Conservation (phyloP, 2,888 invertebrate genomes). For the Dryococelus australis region DNA sequence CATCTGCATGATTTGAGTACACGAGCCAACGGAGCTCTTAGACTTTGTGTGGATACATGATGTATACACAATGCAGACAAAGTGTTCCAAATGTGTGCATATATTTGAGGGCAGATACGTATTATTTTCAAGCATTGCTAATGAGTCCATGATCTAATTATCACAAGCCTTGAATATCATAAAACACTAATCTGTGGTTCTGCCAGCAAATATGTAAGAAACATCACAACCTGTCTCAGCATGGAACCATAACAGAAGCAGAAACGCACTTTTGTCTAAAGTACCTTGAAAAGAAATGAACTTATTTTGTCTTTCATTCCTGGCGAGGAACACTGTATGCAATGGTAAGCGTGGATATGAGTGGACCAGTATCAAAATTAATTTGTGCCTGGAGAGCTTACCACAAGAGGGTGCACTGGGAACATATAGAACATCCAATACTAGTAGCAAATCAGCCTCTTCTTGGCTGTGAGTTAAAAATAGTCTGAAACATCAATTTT, state of each 20-base stretch:
- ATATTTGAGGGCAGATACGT: neutral
- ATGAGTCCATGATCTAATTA: neutral
- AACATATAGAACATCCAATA: neutral
- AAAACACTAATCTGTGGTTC: neutral
- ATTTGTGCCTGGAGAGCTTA: slow-evolving; percentile 1
- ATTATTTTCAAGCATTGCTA: neutral
- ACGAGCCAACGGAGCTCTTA: neutral
- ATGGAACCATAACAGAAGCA: neutral
- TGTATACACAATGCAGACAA: neutral
- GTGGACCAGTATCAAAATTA: neutral
- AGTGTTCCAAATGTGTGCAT: neutral
- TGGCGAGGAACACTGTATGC: neutral
- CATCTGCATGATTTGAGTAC: neutral
- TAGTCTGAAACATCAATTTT: neutral
- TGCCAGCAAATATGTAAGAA: neutral
- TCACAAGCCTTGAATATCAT: neutral
- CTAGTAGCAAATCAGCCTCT: neutral
- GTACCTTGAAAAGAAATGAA: neutral
- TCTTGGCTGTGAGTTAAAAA: neutral
- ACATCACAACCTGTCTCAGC: neutral
- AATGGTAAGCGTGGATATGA: neutral
- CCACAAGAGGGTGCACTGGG: neutral
- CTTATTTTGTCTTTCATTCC: neutral
- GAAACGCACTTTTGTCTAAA: neutral
- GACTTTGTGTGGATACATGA: no score